Evolutionary conservation across 2,888 invertebrate genomes (phyloP), one percentile per base, ranked within the genome.

Genomic region (Euphydryas editha): DNA sequence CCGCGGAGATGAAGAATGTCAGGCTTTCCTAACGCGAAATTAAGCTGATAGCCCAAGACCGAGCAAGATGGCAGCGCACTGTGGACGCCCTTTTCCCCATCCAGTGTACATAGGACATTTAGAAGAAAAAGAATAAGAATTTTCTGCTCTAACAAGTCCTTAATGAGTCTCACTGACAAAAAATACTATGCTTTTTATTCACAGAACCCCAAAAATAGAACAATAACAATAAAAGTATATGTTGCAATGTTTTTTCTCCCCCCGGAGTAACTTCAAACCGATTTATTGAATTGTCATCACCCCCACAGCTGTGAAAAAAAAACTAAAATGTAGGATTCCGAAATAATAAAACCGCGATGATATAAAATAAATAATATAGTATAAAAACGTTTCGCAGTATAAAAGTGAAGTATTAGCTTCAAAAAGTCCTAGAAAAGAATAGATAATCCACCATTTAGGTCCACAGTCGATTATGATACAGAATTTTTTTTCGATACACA

Each of bases 241-340:
- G 46, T 47, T 61, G 39, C 60, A 20, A 17, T 11, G 20, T 57
- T 44, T 60, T 51, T 58, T 55, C 17, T 15, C 54, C 54, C 54
- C 30, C 54, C 13, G 18, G 56, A 17, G 49, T 55, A 55, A 62
- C 55, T 68, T 67, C 58, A 20, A 42, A 44, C 51, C 60, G 60
- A 64, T 61, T 68, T 61, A 64, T 60, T 57, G 55, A 63, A 68
- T 60, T 42, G 55, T 67, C 46, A 60, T 39, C 37, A 44, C 64
- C 64, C 6, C 57, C 42, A 15, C 21, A 57, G 57, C 20, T 37
- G 46, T 18, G 59, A 49, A 49, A 60, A 59, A 60, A 59, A 39
- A 30, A 59, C 24, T 44, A 21, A 58, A 59, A 24, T 46, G 46
- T 46, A 24, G 30, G 47, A 24, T 30, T 47, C 24, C 17, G 44